Base-by-base conservation (phyloP, 2,888 invertebrate species). In the Rhagonycha lutea region DNA sequence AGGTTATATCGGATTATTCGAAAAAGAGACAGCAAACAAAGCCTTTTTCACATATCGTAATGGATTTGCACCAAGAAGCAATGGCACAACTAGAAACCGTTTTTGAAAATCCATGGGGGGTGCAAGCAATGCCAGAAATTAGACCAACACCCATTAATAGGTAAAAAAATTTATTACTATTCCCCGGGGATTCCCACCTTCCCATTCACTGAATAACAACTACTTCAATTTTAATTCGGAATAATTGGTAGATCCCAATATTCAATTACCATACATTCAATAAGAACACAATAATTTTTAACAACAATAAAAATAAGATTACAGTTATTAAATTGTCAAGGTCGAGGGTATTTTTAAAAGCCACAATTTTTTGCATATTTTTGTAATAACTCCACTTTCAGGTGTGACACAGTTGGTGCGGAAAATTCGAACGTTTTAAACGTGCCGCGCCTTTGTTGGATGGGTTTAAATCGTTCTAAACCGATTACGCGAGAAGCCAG, bases 1-100 rank as follows among this genome's bases (percentile, higher is more conserved):
- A 91, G 91, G 90, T 90, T 62, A 91, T 91, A 81, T 91, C 91
- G 0, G 90, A 90, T 76, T 91, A 91, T 82, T 91, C 90, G 82
- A 89, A 89, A 77, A 89, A 88, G 29, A 86, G 89, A 70, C 87
- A 89, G 74, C 90, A 90, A 79, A 88, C 88, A 65, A 88, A 90
- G 76, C 91, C 91, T n/a, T 91, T 91, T 83, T 91, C 91, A 0
- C 91, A 91, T 82, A 90, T 91, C 69, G 90, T 91, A 12, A 91
- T 91, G 90, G 91, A 91, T 83, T 87, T 91, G 84, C 89, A 91
- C 80, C 89, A 90, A 63, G 90, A 90, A 82, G 90, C 90, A 14
- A 84, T 87, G 84, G 87, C 87, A 18, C 85, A 85, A 28, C 69
- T 87, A 63, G 87, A 88, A 81, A 75, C 83, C 47, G 79, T 83